These are phyloP conservation scores for Scomber scombrus DNA, from an alignment of 2,113 vertebrate species.

Conservation along the genomic window DNA sequence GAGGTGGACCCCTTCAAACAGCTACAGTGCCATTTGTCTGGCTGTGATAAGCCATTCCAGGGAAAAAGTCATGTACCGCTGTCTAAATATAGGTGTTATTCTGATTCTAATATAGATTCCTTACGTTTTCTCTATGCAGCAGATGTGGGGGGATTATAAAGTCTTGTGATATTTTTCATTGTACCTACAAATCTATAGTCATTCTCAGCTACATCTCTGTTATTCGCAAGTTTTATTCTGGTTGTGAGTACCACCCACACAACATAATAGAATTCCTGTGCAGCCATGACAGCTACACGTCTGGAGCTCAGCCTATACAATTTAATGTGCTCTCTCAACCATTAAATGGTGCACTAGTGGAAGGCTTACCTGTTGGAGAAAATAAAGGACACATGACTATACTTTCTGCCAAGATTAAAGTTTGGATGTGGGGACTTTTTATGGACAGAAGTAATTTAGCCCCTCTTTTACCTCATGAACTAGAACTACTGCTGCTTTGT, in stretches of 20 bases:
- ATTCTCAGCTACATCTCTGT: conserved; percentile 42
- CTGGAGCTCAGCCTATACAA: conserved; percentile 64
- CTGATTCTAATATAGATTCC: background rate
- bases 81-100: conserved; percentile 35
- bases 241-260: conserved; percentile 36
- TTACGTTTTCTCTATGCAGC: background rate
- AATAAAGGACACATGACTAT: conserved; percentile 50
- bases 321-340: conserved; percentile 77
- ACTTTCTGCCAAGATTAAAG: conserved; percentile 49
- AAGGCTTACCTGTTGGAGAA: conserved; percentile 47
- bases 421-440: conserved; percentile 62
- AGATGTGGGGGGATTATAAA: background rate
- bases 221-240: conserved; percentile 48
- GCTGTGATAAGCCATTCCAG: conserved; percentile 44
- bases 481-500: conserved; percentile 62
- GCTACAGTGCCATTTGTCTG: conserved; percentile 44
- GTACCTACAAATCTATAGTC: conserved; percentile 28
- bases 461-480: conserved; percentile 67
- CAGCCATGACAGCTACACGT: conserved; percentile 58
- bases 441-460: conserved; percentile 75
- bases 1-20: conserved; percentile 52
- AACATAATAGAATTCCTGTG: conserved; percentile 72
- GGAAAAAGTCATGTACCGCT: background rate
- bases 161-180: conserved; percentile 15
- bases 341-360: conserved; percentile 69